These are phyloP conservation scores for Melanotaenia pygmaea DNA, from an alignment of 2,797 vertebrate genomes.

Conservation along the genomic window DNA sequence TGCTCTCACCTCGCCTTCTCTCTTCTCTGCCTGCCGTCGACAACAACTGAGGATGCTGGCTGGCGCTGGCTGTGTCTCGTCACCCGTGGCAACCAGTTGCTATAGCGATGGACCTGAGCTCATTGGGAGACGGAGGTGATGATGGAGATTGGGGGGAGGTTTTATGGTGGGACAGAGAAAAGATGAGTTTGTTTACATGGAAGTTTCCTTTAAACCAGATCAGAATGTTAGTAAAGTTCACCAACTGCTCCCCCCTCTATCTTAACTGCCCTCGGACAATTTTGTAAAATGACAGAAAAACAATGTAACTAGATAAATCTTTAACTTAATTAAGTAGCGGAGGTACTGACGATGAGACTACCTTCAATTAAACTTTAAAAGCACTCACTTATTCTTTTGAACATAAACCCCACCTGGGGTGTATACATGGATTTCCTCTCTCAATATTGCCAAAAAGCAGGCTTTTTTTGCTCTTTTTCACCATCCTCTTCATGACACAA, in stretches of 20 bases:
- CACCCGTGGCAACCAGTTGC: constrained; percentile 76
- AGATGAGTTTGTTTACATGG: constrained; percentile 24
- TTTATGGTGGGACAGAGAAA: constrained; percentile 11
- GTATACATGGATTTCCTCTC: not conserved
- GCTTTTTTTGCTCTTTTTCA: not conserved
- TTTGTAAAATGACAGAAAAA: not conserved
- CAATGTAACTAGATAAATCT: not conserved
- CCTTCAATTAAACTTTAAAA: not conserved
- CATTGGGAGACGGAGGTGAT: constrained; percentile 54
- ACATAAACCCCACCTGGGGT: not conserved
- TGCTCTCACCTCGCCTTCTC: constrained; percentile 48
- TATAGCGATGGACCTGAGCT: constrained; percentile 72
- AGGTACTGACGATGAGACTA: not conserved
- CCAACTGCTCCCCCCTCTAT: too few species aligned
- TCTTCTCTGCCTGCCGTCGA: constrained; percentile 49
- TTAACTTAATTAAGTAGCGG: not conserved
- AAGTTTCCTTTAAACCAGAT: constrained; percentile 25
- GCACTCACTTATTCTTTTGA: not conserved
- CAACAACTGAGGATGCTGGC: constrained; percentile 57
- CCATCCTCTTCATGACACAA: not conserved
- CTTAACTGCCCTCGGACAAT: too few species aligned
- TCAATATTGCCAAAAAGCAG: not conserved
- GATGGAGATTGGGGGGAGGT: constrained; percentile 44
- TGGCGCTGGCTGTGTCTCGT: constrained; percentile 73
- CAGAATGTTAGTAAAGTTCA: not conserved